Evolutionary conservation across 2,113 vertebrate species (phyloP), one percentile per base, ranked within the genome.

Genomic region (Ceyx cyanopectus): DNA sequence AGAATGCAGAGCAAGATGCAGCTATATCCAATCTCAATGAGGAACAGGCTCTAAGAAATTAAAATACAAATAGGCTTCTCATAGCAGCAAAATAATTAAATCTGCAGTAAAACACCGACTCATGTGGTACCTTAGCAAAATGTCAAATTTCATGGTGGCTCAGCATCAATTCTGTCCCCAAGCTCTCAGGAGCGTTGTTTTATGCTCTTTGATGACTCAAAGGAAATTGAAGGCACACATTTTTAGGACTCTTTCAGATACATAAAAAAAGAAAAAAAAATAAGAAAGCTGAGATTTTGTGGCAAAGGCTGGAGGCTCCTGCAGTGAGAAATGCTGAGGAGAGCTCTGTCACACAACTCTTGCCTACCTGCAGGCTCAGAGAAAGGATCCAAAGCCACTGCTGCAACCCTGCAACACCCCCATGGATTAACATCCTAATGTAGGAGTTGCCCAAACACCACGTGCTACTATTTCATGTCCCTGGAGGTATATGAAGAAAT

Each of bases 21-120:
- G 50, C 61, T 91, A 30, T 30, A 81, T 14, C 34, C 21, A 53
- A 12, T 46, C 21, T 74, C 51, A 51, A 6, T 57, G 24, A 68
- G 54, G 41, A 92, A 68, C 2, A 1, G 30, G 12, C 19, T 62
- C 23, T 69, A 34, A 62, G 85, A 85, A 66, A 58, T 66, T 74
- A 62, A 83, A 84, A 85, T 63, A 37, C 7, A 13, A 50, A 22
- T 37, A 46, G 32, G 9, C 24, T 73, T 82, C 37, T 76, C 41
- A 89, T 37, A 66, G 32, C 29, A 94, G 70, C 67, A 82, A 91
- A 93, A 87, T 84, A 89, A 93, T 89, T 90, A 86, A 81, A 84
- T n/a, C 62, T 73, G 9, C 70, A 77, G 67, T 73, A 85, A 80
- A 95, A 60, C 66, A 80, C 56, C 89, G 75, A 82, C 26, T 93